phyloP scores from a whole-genome alignment of 2,113 vertebrate genomes.

The Megalops atlanticus region DNA sequence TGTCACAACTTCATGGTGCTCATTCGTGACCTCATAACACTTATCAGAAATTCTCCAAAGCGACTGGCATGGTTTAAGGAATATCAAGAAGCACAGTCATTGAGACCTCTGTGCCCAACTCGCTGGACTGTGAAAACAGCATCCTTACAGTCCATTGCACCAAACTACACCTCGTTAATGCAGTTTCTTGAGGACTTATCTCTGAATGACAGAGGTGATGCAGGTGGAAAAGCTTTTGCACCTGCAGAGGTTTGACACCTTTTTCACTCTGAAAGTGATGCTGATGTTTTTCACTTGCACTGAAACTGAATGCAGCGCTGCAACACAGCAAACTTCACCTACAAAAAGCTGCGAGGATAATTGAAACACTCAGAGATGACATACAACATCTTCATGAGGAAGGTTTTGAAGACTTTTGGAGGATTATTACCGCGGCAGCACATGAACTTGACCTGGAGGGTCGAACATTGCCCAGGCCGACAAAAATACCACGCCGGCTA shows the following conservation, averaged over 20 bases:
- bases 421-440: not conserved
- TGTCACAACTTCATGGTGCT: not conserved
- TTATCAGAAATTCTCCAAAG: slow-evolving; percentile 3
- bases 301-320: slow-evolving; percentile 3
- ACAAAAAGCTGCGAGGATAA: slow-evolving; percentile 9
- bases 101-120: slow-evolving; percentile 6
- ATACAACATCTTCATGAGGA: slow-evolving; percentile 1
- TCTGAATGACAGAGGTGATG: not conserved
- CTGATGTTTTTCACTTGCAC: not conserved
- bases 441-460: slow-evolving; percentile 7
- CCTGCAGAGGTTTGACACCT: not conserved
- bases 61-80: not conserved
- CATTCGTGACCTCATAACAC: slow-evolving; percentile 12
- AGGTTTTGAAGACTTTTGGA: not conserved
- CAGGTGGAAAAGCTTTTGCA: slow-evolving; percentile 6
- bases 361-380: slow-evolving; percentile 11
- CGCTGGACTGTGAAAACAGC: slow-evolving; percentile 6
- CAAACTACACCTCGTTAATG: not conserved
- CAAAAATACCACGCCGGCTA: not conserved
- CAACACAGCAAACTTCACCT: slow-evolving; percentile 2
- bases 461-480: not conserved
- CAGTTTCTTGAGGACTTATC: not conserved
- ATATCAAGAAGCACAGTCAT: not conserved
- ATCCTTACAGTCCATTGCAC: slow-evolving; percentile 9
- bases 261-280: too few relatives aligned